phyloP scores from a whole-genome alignment of 2,797 vertebrate species.

The Sebastolobus altivelis region DNA sequence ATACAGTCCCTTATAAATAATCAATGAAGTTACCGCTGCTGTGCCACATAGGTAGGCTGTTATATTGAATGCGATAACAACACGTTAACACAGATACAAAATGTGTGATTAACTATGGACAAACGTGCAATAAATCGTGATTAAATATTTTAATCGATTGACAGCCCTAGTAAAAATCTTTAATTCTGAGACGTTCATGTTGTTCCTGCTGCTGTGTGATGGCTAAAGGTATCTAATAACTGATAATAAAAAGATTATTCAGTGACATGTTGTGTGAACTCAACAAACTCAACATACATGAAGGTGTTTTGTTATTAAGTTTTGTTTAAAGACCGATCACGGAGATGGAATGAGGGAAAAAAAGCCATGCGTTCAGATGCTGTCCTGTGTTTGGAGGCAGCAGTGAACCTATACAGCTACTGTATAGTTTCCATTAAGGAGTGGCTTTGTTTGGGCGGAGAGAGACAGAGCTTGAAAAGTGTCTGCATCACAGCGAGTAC shows the following conservation, averaged over 20 bases:
- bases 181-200: too few species aligned
- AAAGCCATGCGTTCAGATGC: neutral
- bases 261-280: neutral
- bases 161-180: too few species aligned
- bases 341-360: neutral
- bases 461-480: neutral
- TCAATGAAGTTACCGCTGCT: neutral
- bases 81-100: too few species aligned
- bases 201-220: too few species aligned
- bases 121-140: too few species aligned
- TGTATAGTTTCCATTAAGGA: neutral
- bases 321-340: neutral
- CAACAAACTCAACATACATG: too few species aligned
- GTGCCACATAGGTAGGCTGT: too few species aligned
- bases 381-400: neutral
- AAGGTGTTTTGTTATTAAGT: too few species aligned
- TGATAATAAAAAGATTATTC: neutral
- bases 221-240: too few species aligned
- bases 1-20: neutral
- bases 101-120: too few species aligned
- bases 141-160: too few species aligned
- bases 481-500: neutral
- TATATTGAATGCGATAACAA: too few species aligned
- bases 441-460: neutral
- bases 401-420: neutral